Conservation (phyloP, 2,888 invertebrate species). For the Acanthacorydalis orientalis region DNA sequence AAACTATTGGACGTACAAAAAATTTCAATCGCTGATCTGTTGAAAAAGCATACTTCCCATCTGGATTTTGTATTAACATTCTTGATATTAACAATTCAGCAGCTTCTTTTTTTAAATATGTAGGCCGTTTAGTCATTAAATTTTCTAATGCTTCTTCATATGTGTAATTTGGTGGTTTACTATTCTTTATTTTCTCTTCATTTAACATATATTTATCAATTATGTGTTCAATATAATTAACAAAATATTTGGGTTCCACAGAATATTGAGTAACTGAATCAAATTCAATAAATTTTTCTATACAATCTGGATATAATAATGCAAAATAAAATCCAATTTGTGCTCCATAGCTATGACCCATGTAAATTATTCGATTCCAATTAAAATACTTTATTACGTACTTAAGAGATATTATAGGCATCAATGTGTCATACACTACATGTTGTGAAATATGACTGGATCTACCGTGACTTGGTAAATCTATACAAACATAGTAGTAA, state of each 20-base stretch:
- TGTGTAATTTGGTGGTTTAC: constrained; percentile 21
- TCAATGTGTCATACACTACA: constrained; percentile 22
- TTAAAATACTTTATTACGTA: constrained; percentile 18
- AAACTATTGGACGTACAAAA: constrained; percentile 22
- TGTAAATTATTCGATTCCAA: constrained; percentile 17
- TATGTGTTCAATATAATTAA: constrained; percentile 18
- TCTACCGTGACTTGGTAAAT: constrained; percentile 42
- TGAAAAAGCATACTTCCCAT: constrained; percentile 32
- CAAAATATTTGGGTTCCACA: constrained; percentile 13
- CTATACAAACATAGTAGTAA: constrained; percentile 29
- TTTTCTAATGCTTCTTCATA: constrained; percentile 30
- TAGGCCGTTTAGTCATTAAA: constrained; percentile 25
- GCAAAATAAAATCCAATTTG: constrained; percentile 23
- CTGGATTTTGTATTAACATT: constrained; percentile 24
- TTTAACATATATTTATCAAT: constrained; percentile 22
- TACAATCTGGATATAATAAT: constrained; percentile 24
- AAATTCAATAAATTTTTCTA: constrained; percentile 27
- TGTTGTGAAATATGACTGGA: constrained; percentile 33
- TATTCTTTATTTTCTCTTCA: constrained; percentile 14
- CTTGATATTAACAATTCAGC: constrained; percentile 31
- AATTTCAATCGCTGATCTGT: constrained; percentile 34
- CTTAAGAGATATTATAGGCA: constrained; percentile 24
- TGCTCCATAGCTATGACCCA: constrained; percentile 33
- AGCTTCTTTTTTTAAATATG: constrained; percentile 24
- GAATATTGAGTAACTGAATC: constrained; percentile 23